phyloP scores from a whole-genome alignment of 2,888 invertebrate genomes.

The Himalopsyche anomala region DNA sequence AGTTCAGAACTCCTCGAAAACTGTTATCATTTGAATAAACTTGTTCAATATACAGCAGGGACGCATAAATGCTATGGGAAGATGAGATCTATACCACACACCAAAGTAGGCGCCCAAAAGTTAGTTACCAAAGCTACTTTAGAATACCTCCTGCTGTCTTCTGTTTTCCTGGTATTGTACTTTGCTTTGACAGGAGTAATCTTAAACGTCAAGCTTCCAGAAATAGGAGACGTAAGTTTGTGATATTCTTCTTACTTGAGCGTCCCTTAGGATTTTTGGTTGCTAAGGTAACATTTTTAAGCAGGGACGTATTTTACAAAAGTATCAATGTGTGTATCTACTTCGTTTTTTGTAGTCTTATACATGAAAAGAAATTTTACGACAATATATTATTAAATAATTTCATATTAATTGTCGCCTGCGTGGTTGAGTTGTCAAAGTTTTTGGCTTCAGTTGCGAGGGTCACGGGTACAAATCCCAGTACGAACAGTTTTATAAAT shows the following conservation, averaged over 20 bases:
- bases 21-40: conserved; percentile 14
- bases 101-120: conserved; percentile 22
- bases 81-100: conserved; percentile 1
- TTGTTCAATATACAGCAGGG: conserved; percentile 6
- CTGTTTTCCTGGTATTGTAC: conserved; percentile 28
- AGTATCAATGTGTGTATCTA: no score
- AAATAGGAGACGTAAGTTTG: conserved; percentile 10
- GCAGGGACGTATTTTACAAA: not conserved
- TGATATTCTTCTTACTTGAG: conserved; percentile 12
- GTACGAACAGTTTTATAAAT: no score
- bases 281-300: conserved; percentile 9
- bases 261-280: conserved; percentile 21
- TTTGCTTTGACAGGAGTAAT: conserved; percentile 30
- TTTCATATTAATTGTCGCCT: no score
- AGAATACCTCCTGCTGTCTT: conserved; percentile 29
- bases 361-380: no score
- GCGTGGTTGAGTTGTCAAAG: no score
- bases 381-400: no score
- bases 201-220: conserved; percentile 18
- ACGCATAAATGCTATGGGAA: not conserved
- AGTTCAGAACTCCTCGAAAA: not conserved
- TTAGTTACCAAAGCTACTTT: conserved; percentile 25
- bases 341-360: no score
- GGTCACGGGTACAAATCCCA: no score
- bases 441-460: no score